These are phyloP conservation scores for Bettongia penicillata DNA, from an alignment of 2,113 vertebrate genomes.

Conservation along the genomic window DNA sequence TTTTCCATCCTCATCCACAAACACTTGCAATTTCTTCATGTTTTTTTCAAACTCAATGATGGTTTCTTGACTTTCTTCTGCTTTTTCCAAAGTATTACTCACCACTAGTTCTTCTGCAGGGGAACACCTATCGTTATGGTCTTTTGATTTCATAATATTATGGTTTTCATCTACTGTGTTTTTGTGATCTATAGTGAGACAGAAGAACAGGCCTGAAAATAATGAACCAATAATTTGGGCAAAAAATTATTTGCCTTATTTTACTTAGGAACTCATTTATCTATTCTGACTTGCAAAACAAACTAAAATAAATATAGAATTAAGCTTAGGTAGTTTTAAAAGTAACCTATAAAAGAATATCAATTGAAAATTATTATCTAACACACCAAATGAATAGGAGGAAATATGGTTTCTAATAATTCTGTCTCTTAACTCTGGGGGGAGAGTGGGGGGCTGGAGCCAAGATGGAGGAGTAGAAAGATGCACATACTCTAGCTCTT, in stretches of 20 bases:
- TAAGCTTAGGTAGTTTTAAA: conserved; percentile 38
- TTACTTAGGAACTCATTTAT: not conserved
- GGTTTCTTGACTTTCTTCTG: conserved; percentile 48
- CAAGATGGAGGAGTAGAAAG: no score
- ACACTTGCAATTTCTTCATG: conserved; percentile 8
- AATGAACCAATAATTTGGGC: not conserved
- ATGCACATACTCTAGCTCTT: no score
- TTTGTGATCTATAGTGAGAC: conserved; percentile 72
- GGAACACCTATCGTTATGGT: conserved; percentile 62
- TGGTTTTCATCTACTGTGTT: conserved; percentile 53
- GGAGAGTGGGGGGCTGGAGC: no score
- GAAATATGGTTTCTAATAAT: not conserved
- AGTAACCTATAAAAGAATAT: conserved; percentile 16
- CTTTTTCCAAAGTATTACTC: conserved; percentile 64
- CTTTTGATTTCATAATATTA: conserved; percentile 62
- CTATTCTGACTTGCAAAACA: conserved; percentile 35
- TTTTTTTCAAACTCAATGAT: conserved; percentile 48
- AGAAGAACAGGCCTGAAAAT: conserved; percentile 38
- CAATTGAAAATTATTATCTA: conserved; percentile 21
- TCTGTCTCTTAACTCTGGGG: not conserved
- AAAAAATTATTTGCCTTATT: conserved; percentile 11
- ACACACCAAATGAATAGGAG: not conserved
- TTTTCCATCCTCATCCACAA: conserved; percentile 14
- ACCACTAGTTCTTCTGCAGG: conserved; percentile 66
- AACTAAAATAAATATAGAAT: conserved; percentile 34